A percentile compares a stretch with the other conserved stretches of the same genome.
phyloP scores from a whole-genome alignment of 2,888 invertebrate species.

The Sinopyrophorus schimmeli region DNA sequence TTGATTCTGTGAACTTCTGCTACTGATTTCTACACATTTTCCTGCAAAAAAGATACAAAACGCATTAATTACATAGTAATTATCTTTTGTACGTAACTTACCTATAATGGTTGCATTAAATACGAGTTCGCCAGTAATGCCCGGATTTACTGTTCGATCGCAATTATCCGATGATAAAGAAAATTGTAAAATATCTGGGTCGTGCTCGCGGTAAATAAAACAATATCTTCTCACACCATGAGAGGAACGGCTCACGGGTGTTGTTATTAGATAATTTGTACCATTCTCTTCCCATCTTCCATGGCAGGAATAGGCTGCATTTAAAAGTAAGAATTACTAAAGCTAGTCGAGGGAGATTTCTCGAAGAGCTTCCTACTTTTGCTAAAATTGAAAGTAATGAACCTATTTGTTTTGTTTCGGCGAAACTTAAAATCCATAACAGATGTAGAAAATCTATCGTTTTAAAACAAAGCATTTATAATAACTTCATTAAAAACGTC shows the following conservation, averaged over 20 bases:
- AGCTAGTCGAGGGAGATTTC: too few species aligned
- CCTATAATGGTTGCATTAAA: constrained; percentile 74
- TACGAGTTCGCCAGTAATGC: constrained; percentile 62
- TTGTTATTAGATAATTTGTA: constrained; percentile 82
- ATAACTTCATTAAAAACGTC: too few species aligned
- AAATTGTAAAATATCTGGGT: constrained; percentile 59
- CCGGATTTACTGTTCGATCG: constrained; percentile 60
- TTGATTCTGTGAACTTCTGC: constrained; percentile 39
- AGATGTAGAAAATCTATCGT: too few species aligned
- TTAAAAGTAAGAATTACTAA: background rate
- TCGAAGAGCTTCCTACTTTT: too few species aligned
- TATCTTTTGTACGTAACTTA: constrained; percentile 54
- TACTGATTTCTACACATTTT: constrained; percentile 62
- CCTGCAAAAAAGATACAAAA: constrained; percentile 62
- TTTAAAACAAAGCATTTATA: too few species aligned
- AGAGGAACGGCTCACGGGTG: constrained; percentile 69
- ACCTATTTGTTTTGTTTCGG: too few species aligned
- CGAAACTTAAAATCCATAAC: too few species aligned
- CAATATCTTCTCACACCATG: constrained; percentile 72
- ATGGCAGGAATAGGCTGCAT: constrained; percentile 83
- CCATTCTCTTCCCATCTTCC: constrained; percentile 88
- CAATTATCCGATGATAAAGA: constrained; percentile 68
- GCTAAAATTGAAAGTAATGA: too few species aligned
- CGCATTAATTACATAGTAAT: background rate
- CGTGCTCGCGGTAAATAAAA: constrained; percentile 72